phyloP scores from a whole-genome alignment of 1,140 invertebrate genomes.

The Teleopsis dalmanni region DNA sequence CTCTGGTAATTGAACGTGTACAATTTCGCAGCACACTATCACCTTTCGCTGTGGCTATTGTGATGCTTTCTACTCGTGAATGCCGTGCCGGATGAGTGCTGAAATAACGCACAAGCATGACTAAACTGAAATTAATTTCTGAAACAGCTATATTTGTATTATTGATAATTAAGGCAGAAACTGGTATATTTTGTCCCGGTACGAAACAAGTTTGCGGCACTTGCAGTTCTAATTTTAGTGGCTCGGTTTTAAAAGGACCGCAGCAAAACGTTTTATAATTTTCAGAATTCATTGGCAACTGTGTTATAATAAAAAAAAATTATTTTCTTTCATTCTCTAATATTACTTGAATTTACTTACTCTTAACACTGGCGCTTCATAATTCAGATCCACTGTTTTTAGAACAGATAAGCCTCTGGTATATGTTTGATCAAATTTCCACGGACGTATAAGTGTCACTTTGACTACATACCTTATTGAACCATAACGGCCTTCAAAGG shows the following conservation, averaged over 20 bases:
- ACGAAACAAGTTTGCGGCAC: conserved; percentile 38
- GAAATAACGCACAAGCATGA: conserved; percentile 42
- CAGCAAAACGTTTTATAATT: conserved; percentile 36
- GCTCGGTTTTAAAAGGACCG: conserved; percentile 36
- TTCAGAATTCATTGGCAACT: conserved; percentile 30
- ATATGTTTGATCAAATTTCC: conserved; percentile 65
- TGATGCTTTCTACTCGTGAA: conserved; percentile 50
- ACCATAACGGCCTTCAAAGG: conserved; percentile 65
- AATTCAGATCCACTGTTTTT: conserved; percentile 64
- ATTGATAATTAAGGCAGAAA: conserved; percentile 31
- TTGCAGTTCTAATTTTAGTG: conserved; percentile 30
- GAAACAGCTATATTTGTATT: conserved; percentile 48
- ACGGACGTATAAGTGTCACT: conserved; percentile 59
- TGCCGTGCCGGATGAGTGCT: conserved; percentile 48
- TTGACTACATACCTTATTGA: conserved; percentile 62
- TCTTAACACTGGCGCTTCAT: conserved; percentile 41
- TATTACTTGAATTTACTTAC: conserved; percentile 14
- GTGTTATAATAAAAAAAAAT: not conserved
- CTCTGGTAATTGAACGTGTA: conserved; percentile 27
- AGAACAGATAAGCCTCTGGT: conserved; percentile 66
- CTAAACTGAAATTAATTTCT: conserved; percentile 45
- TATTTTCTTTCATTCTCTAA: not conserved
- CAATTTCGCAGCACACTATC: conserved; percentile 46
- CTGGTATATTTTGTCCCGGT: conserved; percentile 33
- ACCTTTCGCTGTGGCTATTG: conserved; percentile 47